Base-by-base conservation (phyloP, 2,797 vertebrate genomes). In the Benthosema pterotum region DNA sequence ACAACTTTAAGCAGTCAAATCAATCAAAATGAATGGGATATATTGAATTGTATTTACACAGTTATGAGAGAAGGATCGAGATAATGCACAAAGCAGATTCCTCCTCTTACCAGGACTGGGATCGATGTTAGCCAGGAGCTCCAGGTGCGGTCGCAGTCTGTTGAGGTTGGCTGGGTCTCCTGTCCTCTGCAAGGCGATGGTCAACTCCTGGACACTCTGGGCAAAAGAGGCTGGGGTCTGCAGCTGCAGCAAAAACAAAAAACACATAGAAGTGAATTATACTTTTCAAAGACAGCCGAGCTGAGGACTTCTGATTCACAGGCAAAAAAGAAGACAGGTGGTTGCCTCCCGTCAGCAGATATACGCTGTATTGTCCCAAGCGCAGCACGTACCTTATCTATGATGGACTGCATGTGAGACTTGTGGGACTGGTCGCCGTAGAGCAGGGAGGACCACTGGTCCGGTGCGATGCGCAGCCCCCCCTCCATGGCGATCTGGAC, bases 401-500 rank as follows among this genome's bases (percentile, higher is more conserved):
- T 99, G 77, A 99, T 99, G 51, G 97, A 98, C 89, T 99, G 98
- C 98, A 99, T 99, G 71, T 99, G 97, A 60, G 97, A 99, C 87
- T 99, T 99, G 85, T 99, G 98, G 60, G 97, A 96, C 73, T 98
- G 97, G 90, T 99, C 98, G 68, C 98, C 98, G 0, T 99, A 99
- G 0, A 99, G 87, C 57, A 99, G 88, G 0, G 98, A 99, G 68
- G 98, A 99, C 98, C 98, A 99, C 73, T 99, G 98, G 89, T 99
- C 98, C 0, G 98, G 98, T n/a, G 98, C 98, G 9, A 99, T 99
- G 52, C 98, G 95, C 70, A 99, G 89, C 13, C 98, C 98, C 1
- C 97, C 98, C 65, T 99, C 98, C 98, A 99, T 99, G 4, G 98
- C 98, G 48, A 99, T 99, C 59, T 99, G 98, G 64, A 99, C 98